Conservation (phyloP, 2,113 vertebrate species). For the Acinonyx jubatus region DNA sequence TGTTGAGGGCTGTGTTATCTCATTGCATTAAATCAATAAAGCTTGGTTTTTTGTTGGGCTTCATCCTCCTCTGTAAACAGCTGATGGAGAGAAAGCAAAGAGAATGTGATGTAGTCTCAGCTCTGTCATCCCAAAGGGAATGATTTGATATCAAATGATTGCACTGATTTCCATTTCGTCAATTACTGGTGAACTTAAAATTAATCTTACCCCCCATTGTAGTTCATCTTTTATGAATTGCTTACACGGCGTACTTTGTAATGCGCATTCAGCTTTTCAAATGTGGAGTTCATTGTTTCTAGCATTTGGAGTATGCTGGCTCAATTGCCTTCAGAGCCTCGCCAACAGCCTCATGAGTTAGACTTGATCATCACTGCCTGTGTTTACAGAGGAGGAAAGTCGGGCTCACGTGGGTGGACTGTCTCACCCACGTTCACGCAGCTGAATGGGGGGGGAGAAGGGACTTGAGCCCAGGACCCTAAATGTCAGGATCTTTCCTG, state of each 20-base stretch:
- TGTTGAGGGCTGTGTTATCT: neutral
- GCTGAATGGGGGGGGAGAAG: neutral
- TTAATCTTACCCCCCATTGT: neutral
- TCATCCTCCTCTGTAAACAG: neutral
- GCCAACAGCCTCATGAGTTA: neutral
- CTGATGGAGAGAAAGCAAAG: neutral
- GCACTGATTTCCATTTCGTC: neutral
- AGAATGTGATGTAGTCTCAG: neutral
- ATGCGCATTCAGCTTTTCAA: neutral
- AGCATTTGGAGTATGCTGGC: neutral
- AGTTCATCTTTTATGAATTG: neutral
- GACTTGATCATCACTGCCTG: neutral
- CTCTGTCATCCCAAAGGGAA: no score
- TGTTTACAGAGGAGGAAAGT: neutral
- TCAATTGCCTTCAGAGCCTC: neutral
- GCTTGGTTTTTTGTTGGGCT: neutral
- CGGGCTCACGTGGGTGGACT: neutral
- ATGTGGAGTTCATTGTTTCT: neutral
- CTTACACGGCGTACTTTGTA: neutral
- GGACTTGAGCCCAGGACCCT: neutral
- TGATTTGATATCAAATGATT: neutral
- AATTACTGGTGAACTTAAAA: neutral
- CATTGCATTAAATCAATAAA: neutral
- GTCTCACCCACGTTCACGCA: neutral
- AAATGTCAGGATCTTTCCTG: neutral